These are phyloP conservation scores for Shargacucullia verbasci DNA, from an alignment of 2,888 invertebrate genomes.

Conservation along the genomic window DNA sequence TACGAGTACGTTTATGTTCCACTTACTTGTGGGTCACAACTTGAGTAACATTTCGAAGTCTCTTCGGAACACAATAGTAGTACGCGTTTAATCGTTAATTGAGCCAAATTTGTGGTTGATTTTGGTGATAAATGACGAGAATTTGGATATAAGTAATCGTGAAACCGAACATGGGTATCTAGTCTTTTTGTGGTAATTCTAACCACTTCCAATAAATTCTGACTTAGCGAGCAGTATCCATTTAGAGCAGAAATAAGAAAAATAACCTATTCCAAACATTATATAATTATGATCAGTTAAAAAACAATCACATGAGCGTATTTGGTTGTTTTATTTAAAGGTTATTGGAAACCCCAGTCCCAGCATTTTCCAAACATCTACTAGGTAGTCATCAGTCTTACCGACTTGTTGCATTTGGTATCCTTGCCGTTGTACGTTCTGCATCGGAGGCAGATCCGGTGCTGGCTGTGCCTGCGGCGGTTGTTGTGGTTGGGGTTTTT, in stretches of 20 bases:
- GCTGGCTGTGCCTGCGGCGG: not conserved
- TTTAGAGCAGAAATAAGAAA: too few species aligned
- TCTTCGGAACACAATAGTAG: not conserved
- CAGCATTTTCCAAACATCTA: constrained; percentile 30
- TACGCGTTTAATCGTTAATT: too few species aligned
- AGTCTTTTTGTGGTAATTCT: too few species aligned
- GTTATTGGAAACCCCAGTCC: constrained; percentile 2
- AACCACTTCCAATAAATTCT: too few species aligned
- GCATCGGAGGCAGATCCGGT: not conserved
- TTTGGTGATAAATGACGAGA: too few species aligned
- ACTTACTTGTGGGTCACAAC: constrained; percentile 3
- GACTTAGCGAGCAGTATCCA: too few species aligned
- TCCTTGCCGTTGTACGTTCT: not conserved
- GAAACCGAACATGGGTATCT: too few species aligned
- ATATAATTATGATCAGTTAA: too few species aligned
- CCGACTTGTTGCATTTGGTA: not conserved
- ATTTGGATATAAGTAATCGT: too few species aligned
- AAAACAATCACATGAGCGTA: constrained; percentile 10
- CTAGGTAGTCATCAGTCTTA: constrained; percentile 32
- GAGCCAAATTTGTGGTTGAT: too few species aligned
- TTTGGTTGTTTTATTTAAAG: constrained; percentile 15
- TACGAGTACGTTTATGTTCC: not conserved
- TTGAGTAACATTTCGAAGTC: not conserved
- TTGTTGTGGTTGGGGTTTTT: too few species aligned
- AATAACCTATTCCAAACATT: too few species aligned